These are phyloP conservation scores for Penaeus chinensis DNA, from an alignment of 1,140 invertebrate genomes.

Conservation along the genomic window DNA sequence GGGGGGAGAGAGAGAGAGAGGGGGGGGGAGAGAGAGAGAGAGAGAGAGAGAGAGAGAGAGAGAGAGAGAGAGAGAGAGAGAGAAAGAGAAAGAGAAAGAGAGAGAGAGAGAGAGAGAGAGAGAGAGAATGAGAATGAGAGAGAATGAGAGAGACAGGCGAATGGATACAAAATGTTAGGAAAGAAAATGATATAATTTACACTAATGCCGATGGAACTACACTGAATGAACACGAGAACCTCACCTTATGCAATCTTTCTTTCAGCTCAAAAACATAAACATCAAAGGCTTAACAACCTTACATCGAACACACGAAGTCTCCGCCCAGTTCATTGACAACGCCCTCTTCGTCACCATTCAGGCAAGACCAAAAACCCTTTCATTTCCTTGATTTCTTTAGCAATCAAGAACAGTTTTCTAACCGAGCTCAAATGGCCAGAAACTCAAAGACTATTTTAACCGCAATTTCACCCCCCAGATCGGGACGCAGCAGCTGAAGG, in stretches of 20 bases:
- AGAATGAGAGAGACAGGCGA: neutral
- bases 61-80: too few species aligned
- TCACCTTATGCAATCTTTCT: neutral
- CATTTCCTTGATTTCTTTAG: too few species aligned
- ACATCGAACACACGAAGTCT: constrained; percentile 36
- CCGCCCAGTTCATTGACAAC: constrained; percentile 51
- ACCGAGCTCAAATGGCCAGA: too few species aligned
- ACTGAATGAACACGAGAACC: neutral
- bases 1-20: too few species aligned
- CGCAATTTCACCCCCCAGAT: neutral
- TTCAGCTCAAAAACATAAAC: constrained; percentile 38
- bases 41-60: too few species aligned
- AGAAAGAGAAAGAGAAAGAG: too few species aligned
- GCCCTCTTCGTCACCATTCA: constrained; percentile 44
- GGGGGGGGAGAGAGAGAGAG: too few species aligned
- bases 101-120: constrained; percentile 31
- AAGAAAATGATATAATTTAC: too few species aligned
- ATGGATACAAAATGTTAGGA: neutral
- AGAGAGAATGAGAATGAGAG: too few species aligned
- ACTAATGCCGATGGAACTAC: neutral
- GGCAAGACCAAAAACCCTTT: neutral
- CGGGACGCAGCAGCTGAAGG: constrained; percentile 37
- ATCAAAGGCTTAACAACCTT: constrained; percentile 19
- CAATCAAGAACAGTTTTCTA: too few species aligned
- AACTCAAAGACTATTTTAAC: too few species aligned